A percentile compares a stretch with the other conserved stretches of the same genome.
phyloP scores from a whole-genome alignment of 2,797 vertebrate genomes.

The Falco concolor region DNA sequence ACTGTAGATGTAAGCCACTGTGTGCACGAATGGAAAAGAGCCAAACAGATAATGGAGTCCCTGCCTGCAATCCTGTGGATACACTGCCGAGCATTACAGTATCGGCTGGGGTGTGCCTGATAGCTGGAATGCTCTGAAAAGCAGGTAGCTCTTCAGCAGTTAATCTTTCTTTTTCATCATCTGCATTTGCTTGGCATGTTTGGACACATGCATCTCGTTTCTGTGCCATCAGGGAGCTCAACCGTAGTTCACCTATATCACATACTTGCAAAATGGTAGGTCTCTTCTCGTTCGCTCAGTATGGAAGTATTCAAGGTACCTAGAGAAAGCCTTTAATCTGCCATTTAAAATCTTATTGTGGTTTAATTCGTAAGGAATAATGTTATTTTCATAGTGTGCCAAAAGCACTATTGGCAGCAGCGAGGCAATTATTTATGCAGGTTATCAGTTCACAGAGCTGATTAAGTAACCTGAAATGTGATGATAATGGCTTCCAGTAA shows the following conservation, averaged over 20 bases:
- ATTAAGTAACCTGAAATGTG: constrained; percentile 54
- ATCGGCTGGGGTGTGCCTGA: constrained; percentile 37
- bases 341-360: constrained; percentile 39
- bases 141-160: constrained; percentile 52
- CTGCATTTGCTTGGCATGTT: constrained; percentile 29
- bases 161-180: constrained; percentile 54
- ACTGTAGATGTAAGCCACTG: not conserved
- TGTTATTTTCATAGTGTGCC: constrained; percentile 49
- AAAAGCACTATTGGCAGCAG: constrained; percentile 30
- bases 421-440: constrained; percentile 36
- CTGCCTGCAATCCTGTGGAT: not conserved
- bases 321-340: constrained; percentile 40
- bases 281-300: not conserved
- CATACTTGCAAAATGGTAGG: constrained; percentile 22
- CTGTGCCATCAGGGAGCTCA: constrained; percentile 45
- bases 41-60: constrained; percentile 4
- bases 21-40: not conserved
- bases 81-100: not conserved
- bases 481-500: constrained; percentile 61
- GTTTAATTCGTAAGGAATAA: constrained; percentile 38
- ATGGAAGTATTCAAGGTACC: constrained; percentile 20
- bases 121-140: constrained; percentile 47
- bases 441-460: constrained; percentile 56
- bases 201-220: constrained; percentile 28
- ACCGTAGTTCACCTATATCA: not conserved